A percentile compares a stretch with the other conserved stretches of the same genome.
These are phyloP conservation scores for Prionchulus punctatus DNA, from an alignment of 2,888 invertebrate genomes.

Conservation along the genomic window DNA sequence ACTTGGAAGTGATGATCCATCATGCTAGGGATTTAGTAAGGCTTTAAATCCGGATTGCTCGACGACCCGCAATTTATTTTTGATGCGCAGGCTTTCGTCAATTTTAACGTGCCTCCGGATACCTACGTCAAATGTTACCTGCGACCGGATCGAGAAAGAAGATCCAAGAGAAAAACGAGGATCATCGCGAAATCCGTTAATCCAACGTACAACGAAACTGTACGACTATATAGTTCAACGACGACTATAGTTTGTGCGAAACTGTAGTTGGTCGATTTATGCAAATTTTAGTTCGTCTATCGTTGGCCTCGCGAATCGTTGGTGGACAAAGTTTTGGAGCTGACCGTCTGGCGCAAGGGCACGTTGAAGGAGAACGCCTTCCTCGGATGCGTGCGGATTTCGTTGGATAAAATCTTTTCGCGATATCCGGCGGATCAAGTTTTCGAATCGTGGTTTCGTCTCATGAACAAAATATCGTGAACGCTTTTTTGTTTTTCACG, in stretches of 20 bases:
- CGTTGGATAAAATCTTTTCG: too few relatives aligned
- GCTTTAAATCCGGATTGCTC: neutral
- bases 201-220: conserved; percentile 96
- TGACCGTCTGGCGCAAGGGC: conserved; percentile 37
- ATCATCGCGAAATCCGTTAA: conserved; percentile 77
- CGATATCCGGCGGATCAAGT: too few relatives aligned
- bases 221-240: too few relatives aligned
- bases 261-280: too few relatives aligned
- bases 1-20: conserved; percentile 63
- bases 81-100: neutral
- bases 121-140: conserved; percentile 52
- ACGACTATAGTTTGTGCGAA: too few relatives aligned
- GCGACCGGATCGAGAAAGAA: conserved; percentile 74
- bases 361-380: conserved; percentile 36
- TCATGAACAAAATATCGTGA: too few relatives aligned
- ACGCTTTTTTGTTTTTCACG: too few relatives aligned
- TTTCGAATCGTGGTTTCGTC: too few relatives aligned
- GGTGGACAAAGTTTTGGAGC: conserved; percentile 25
- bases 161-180: conserved; percentile 87
- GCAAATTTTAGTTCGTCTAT: conserved; percentile 27
- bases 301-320: conserved; percentile 23
- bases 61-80: neutral
- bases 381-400: too few relatives aligned
- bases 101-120: conserved; percentile 30
- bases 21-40: conserved; percentile 66